Evolutionary conservation across 2,888 invertebrate species (phyloP), one percentile per base, ranked within the genome.

Genomic region (Parasteatoda lunata): DNA sequence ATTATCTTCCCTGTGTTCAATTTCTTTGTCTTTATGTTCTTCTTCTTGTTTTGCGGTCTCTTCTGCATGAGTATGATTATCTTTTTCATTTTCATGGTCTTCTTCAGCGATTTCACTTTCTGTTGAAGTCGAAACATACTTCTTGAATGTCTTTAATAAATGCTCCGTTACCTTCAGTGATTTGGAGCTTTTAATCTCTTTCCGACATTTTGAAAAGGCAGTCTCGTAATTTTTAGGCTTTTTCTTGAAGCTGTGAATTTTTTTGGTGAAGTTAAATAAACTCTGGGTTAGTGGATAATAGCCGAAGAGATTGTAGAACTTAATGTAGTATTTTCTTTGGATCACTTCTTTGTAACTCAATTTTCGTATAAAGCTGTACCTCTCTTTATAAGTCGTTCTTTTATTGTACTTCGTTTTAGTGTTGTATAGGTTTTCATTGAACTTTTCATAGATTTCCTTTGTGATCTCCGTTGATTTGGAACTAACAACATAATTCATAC

Each of bases 341-440:
- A 64, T 54, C 15, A 49, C 78, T 5, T 79, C 49, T 54, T 71
- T 64, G 54, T 11, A 79, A 6, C 48, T 64, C n/a, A 79, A 51
- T 13, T 49, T 13, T 0, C 11, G n/a, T 0, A 79, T 48, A 59
- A 71, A 79, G 45, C 71, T 8, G 11, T 71, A 59, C 8, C 59
- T 79, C 7, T 8, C 51, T 6, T 2, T 52, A n/a, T 79, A 79
- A 13, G 70, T 15, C 11, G 48, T 30, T 13, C 64, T 52, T 51
- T 52, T 69, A 11, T 45, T 48, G 45, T 48, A 69, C 13, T 30
- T 30, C 13, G 45, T 69, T 8, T 45, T 69, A 9, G 30, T 15
- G 45, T 30, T 69, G 59, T 59, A 9, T 9, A 59, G 11, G n/a
- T 59, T 59, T 7, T 69, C 69, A 30, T 30, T 48, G 6, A 48